Base-by-base conservation (phyloP, 2,113 vertebrate genomes). In the Electrona antarctica region DNA sequence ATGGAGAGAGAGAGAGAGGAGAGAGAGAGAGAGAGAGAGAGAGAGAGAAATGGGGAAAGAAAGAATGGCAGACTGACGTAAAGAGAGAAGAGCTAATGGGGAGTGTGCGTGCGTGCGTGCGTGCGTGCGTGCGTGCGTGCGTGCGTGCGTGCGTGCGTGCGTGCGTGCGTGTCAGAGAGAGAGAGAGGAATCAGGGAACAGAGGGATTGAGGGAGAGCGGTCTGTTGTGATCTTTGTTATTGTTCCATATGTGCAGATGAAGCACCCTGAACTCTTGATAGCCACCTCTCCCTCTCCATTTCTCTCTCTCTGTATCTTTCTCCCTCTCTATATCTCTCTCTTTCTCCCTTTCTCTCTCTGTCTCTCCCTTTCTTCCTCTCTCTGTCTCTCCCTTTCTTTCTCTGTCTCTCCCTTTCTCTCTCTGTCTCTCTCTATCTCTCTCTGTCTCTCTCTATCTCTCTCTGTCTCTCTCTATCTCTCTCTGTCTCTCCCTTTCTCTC, bases 191-290 rank as follows among this genome's bases (percentile, higher is more conserved):
- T 50, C 29, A 65, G 66, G 15, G 6, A 49, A 28, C 8, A 14
- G n/a, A 21, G 4, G 7, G 47, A 45, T 4, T 11, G 9, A 61
- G 61, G 71, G 67, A 67, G 65, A 71, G 59, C 76, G 11, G 64
- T 15, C 65, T 78, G 81, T 85, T 85, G 76, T 85, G 70, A 88
- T 90, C 76, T 80, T 72, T 85, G 81, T 88, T 87, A 85, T 86
- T 85, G 78, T 89, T 84, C 81, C 79, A 84, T 76, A 7, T 51
- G 50, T 8, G 50, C 47, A 61, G 61, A 73, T 71, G 59, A 76
- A 74, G 65, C 63, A 41, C 33, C 33, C 33, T 41, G 33, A 41
- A 41, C 33, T 41, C 33, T 41, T 41, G 33, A 41, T 41, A 41
- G 33, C 33, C 33, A 41, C 33, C 33, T 41, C 33, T 76, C 70